These are phyloP conservation scores for Atrina japonica DNA, from an alignment of 2,888 invertebrate genomes.

Conservation along the genomic window DNA sequence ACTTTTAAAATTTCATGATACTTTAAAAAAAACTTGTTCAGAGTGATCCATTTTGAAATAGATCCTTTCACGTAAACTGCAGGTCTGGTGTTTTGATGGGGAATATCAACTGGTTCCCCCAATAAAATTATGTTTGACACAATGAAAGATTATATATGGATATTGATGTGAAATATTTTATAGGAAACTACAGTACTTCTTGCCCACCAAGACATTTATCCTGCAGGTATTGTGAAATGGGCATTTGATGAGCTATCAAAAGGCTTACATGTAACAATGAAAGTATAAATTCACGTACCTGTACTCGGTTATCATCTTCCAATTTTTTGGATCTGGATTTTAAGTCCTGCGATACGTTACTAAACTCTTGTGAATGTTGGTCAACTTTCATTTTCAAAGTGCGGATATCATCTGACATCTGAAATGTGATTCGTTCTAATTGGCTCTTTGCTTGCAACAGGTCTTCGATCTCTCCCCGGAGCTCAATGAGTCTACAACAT, in stretches of 20 bases:
- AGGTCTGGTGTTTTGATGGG: no score
- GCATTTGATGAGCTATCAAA: neutral
- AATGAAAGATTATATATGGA: no score
- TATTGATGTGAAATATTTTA: no score
- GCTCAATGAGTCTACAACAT: constrained; percentile 65
- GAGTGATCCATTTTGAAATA: no score
- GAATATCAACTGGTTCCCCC: no score
- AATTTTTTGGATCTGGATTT: constrained; percentile 72
- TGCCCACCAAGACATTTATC: neutral
- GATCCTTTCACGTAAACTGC: no score
- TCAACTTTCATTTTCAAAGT: constrained; percentile 73
- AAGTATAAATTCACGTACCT: constrained; percentile 69
- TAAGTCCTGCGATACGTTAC: constrained; percentile 71
- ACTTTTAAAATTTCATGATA: no score
- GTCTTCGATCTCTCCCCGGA: constrained; percentile 69
- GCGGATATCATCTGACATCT: constrained; percentile 76
- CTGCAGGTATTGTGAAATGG: neutral
- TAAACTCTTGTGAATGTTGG: constrained; percentile 71
- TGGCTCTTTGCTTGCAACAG: constrained; percentile 71
- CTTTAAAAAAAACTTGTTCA: no score
- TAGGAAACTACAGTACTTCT: no score
- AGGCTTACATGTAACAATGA: no score
- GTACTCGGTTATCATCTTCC: constrained; percentile 77
- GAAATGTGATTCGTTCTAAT: constrained; percentile 72
- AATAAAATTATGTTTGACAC: no score